A percentile compares a stretch with the other conserved stretches of the same genome.
Conservation (phyloP, 2,113 vertebrate genomes). For the Nannospalax galili region DNA sequence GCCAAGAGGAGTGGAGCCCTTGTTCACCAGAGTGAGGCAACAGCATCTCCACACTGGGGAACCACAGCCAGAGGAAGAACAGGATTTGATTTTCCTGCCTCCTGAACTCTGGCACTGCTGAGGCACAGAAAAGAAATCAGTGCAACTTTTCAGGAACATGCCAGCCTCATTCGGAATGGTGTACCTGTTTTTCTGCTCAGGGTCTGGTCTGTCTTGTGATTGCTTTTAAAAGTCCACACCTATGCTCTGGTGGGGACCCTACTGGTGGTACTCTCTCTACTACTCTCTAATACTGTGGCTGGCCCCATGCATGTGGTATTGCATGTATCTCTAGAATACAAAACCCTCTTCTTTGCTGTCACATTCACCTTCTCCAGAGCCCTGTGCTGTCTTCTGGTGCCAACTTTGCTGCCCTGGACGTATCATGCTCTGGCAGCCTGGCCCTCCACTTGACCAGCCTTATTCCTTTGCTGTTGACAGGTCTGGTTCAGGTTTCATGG, state of each 20-base stretch:
- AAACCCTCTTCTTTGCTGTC: not conserved
- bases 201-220: not conserved
- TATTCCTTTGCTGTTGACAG: not conserved
- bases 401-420: not conserved
- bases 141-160: constrained; percentile 30
- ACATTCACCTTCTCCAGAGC: not conserved
- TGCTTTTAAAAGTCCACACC: constrained; percentile 22
- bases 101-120: not conserved
- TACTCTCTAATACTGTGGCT: too few relatives aligned
- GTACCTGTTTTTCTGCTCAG: not conserved
- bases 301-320: too few relatives aligned
- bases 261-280: not conserved
- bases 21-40: not conserved
- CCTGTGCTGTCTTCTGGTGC: not conserved
- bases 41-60: not conserved
- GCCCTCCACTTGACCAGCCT: not conserved
- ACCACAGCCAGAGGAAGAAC: not conserved
- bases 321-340: not conserved
- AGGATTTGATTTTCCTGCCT: not conserved
- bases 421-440: not conserved
- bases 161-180: not conserved
- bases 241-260: not conserved
- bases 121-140: not conserved
- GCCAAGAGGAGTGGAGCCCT: not conserved
- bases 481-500: constrained; percentile 35